A percentile compares a stretch with the other conserved stretches of the same genome.
Evolutionary conservation across 2,888 invertebrate genomes (phyloP).

Genomic region (Chaitophorus viminalis): DNA sequence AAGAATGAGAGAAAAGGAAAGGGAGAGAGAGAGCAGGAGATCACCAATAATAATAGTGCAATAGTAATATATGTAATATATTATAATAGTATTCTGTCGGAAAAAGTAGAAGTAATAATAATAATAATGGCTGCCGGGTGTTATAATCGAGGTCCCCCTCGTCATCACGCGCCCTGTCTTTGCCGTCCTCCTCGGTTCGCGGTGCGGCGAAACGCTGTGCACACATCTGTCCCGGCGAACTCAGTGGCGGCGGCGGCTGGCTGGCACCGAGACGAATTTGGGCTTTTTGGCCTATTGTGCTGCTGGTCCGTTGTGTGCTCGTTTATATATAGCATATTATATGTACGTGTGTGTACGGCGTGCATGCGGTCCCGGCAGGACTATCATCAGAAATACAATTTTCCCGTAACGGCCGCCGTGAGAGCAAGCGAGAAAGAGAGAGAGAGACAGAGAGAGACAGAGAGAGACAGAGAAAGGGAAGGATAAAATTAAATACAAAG

Average conservation of each 20-base stretch:
- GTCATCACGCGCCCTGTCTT: not conserved
- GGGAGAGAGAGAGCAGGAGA: no score
- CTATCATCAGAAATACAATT: slow-evolving; percentile 23
- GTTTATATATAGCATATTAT: not conserved
- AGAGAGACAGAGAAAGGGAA: not conserved
- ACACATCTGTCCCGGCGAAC: slow-evolving; percentile 56
- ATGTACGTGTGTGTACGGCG: not conserved
- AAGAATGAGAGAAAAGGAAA: no score
- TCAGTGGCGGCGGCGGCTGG: slow-evolving; percentile 23
- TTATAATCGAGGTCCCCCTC: slow-evolving; percentile 45
- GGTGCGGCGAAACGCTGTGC: not conserved
- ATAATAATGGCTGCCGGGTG: slow-evolving; percentile 57
- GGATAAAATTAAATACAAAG: slow-evolving; percentile 23
- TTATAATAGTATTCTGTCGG: not conserved
- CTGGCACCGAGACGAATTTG: slow-evolving; percentile 59
- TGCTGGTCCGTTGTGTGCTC: not conserved
- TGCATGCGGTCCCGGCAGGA: not conserved
- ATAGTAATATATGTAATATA: no score
- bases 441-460: not conserved
- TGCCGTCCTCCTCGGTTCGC: not conserved
- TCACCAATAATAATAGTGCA: no score
- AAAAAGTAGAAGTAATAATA: slow-evolving; percentile 1
- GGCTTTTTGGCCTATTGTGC: slow-evolving; percentile 53
- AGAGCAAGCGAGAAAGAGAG: not conserved
- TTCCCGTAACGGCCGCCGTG: slow-evolving; percentile 58